phyloP scores from a whole-genome alignment of 2,888 invertebrate genomes.

The Xylocampa areola region DNA sequence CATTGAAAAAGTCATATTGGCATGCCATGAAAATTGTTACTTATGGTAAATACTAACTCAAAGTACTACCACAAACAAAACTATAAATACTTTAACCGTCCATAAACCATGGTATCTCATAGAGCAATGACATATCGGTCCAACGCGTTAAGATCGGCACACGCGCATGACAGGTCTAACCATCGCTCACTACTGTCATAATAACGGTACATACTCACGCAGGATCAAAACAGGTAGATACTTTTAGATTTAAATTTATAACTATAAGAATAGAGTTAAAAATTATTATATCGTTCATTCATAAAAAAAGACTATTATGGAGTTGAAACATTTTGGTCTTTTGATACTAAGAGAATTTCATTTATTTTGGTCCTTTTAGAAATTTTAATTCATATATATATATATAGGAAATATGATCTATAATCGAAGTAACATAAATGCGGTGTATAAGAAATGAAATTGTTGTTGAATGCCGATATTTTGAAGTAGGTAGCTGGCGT shows the following conservation, averaged over 20 bases:
- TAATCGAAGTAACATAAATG: no score
- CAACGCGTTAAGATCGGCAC: constrained; percentile 25
- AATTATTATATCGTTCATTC: no score
- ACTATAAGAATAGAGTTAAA: no score
- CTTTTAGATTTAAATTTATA: constrained; percentile 9
- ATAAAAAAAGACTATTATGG: neutral
- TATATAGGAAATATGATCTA: no score
- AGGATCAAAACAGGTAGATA: constrained; percentile 34
- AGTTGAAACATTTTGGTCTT: neutral
- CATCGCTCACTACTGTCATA: constrained; percentile 52
- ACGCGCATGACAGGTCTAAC: constrained; percentile 40
- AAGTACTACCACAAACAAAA: constrained; percentile 3
- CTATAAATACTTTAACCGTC: constrained; percentile 4
- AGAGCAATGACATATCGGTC: constrained; percentile 42
- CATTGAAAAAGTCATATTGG: no score
- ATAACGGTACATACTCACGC: constrained; percentile 41
- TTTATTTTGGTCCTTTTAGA: neutral
- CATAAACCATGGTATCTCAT: constrained; percentile 21
- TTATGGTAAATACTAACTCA: no score
- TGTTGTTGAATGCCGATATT: no score
- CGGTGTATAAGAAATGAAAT: no score
- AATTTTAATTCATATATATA: no score
- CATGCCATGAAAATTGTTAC: no score
- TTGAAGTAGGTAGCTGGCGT: no score
- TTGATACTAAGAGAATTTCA: neutral